Conservation (phyloP, 2,888 invertebrate species). For the Nasonia oneida region DNA sequence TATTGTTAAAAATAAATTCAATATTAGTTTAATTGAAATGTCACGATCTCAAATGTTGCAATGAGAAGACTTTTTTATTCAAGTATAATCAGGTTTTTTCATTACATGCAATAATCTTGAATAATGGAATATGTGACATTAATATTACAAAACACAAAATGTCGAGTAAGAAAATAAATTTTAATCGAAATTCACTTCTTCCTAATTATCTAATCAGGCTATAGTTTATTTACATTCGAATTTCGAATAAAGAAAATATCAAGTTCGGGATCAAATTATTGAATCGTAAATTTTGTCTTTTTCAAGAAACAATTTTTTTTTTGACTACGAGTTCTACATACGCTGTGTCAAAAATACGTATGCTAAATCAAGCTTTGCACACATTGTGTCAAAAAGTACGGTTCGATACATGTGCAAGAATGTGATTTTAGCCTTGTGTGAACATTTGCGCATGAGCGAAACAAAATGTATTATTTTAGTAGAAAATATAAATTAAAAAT, state of each 20-base stretch:
- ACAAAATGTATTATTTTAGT: no score
- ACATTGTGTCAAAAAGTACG: no score
- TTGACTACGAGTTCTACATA: no score
- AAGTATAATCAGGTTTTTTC: neutral
- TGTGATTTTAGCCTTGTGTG: no score
- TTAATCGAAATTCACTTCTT: constrained; percentile 33
- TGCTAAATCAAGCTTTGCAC: no score
- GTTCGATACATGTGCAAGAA: no score
- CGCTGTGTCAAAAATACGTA: no score
- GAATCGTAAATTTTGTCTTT: no score
- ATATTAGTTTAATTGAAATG: neutral
- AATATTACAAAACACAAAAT: constrained; percentile 26
- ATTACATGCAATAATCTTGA: neutral
- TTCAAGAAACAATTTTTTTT: no score
- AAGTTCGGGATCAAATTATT: neutral
- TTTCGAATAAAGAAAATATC: constrained; percentile 34
- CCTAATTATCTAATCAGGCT: constrained; percentile 21
- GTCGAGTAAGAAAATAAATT: neutral
- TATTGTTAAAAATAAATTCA: neutral
- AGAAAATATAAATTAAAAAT: constrained; percentile 13
- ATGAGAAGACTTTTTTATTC: neutral
- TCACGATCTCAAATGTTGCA: neutral
- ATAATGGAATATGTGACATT: neutral
- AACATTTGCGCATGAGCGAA: no score
- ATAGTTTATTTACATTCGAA: constrained; percentile 48